Percentiles rank a stretch among this genome's conserved stretches.
Evolutionary conservation across 1,140 invertebrate genomes (phyloP).

Genomic region (Linepithema humile): DNA sequence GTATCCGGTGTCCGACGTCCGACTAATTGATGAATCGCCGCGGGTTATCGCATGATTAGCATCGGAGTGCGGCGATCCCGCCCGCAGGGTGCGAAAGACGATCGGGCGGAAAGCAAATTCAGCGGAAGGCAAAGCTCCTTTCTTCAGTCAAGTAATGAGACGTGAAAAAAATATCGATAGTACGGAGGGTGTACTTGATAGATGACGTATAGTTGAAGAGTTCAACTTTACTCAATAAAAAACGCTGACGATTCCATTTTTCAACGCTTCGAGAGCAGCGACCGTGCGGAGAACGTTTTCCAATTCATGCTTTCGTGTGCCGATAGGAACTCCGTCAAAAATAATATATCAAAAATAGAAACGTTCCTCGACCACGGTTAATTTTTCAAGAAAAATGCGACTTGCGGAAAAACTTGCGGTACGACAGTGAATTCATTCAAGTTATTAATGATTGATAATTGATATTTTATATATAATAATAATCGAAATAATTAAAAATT

Average conservation of each 20-base stretch:
- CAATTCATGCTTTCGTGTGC: neutral
- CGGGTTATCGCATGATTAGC: neutral
- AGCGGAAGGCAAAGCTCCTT: neutral
- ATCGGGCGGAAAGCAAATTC: neutral
- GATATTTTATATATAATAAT: neutral
- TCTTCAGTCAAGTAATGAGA: neutral
- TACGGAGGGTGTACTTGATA: slow-evolving; percentile 11
- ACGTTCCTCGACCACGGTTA: neutral
- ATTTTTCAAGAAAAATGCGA: neutral
- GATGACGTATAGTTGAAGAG: neutral
- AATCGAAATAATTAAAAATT: too few species aligned
- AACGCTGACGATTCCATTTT: neutral
- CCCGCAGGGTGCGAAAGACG: neutral
- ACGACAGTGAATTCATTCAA: neutral
- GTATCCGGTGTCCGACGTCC: neutral
- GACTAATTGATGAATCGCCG: neutral
- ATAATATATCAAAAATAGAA: slow-evolving; percentile 20
- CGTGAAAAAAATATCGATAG: neutral
- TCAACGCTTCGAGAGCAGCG: neutral
- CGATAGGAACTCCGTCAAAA: slow-evolving; percentile 6
- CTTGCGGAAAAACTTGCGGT: neutral
- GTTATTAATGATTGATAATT: neutral
- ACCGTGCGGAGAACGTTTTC: neutral
- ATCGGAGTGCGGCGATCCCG: neutral
- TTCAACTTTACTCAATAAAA: neutral